Evolutionary conservation across 2,888 invertebrate genomes (phyloP), one percentile per base, ranked within the genome.

Genomic region (Hecatera dysodea): DNA sequence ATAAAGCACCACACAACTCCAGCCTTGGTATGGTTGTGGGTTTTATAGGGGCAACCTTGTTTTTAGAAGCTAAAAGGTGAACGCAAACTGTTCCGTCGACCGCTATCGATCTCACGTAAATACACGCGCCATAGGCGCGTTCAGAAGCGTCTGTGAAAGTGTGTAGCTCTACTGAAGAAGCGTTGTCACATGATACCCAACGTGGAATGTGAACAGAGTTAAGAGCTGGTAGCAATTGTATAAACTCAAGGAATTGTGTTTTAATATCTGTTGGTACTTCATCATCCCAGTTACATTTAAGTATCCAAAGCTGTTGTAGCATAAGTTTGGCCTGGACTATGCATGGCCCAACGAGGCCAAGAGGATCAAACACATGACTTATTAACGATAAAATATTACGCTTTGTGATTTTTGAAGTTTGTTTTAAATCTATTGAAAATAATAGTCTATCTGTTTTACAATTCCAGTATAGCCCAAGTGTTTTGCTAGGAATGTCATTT

Each of bases 401-500:
- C 39, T 39, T 39, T 27, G 87, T 87, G 8, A 86, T 67, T 68
- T 79, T 78, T 19, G 55, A 65, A 6, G n/a, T 50, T 7, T 60
- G 22, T 36, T 71, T 48, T 44, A 84, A 62, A 44, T 81, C 59
- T 39, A 85, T 71, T 33, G 70, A 74, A 70, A 83, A 85, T 7
- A 50, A 67, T n/a, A 87, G 63, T 12, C 33, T 63, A 52, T 87
- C 85, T 33, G 60, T 56, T 6, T 66, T 52, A 39, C 71, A 81
- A 19, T 66, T 12, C 86, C 87, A 88, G 50, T 82, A 39, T 39
- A 87, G 36, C 12, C 86, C 87, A 24, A 88, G 62, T 9, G 85
- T 85, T 82, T 85, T 87, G 19, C 29, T 67, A 50, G 42, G 52
- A 53, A 50, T 22, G 19, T 60, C 33, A 33, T 60, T 22, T 44